Evolutionary conservation across 2,113 vertebrate genomes (phyloP).

Genomic region (Grammomys dolichurus): DNA sequence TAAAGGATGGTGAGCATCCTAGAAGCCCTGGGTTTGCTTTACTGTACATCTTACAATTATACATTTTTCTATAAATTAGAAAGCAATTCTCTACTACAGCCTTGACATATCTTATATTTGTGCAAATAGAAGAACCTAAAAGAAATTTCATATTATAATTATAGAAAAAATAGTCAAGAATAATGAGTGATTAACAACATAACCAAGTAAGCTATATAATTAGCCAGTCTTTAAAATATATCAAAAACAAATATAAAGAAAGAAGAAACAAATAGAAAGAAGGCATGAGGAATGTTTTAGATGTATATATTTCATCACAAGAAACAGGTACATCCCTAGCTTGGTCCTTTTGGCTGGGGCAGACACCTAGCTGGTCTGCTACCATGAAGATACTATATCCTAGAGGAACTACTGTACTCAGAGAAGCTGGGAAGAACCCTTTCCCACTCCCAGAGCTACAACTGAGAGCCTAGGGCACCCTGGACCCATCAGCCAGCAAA

Average conservation of each 20-base stretch:
- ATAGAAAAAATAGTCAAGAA: background rate
- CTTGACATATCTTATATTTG: background rate
- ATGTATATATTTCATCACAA: background rate
- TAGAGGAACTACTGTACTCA: too few relatives aligned
- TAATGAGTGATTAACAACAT: background rate
- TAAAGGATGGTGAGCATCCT: background rate
- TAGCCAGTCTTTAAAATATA: background rate
- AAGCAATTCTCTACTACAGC: background rate
- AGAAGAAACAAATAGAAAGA: background rate
- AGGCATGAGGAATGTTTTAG: background rate
- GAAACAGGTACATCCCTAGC: background rate
- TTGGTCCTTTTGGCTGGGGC: too few relatives aligned
- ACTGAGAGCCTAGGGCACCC: too few relatives aligned
- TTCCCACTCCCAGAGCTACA: too few relatives aligned
- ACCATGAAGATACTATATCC: too few relatives aligned
- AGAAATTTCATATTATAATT: background rate
- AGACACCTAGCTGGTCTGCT: too few relatives aligned
- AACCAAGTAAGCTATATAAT: background rate
- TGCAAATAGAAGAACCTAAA: background rate
- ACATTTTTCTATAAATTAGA: slow-evolving; percentile 23
- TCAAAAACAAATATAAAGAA: background rate
- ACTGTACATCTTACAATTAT: background rate
- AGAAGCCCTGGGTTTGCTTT: background rate
- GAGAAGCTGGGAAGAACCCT: too few relatives aligned
- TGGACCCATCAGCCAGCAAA: too few relatives aligned